Evolutionary conservation across 1,140 invertebrate species (phyloP), one percentile per base, ranked within the genome.

Genomic region (Forficula auricularia): DNA sequence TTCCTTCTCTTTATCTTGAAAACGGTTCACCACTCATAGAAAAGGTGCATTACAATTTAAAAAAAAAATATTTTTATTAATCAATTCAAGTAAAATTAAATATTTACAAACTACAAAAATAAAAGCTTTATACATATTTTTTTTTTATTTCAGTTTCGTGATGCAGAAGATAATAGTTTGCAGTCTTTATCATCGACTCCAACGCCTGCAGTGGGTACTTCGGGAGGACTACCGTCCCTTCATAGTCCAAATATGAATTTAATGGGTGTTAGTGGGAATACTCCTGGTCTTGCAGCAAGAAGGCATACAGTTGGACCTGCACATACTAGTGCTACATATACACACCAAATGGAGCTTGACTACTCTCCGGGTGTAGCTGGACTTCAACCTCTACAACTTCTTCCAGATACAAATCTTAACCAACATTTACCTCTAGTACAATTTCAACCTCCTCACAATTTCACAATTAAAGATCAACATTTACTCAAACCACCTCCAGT

Each of bases 251-350:
- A 10, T 10, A 27, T 27, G 4, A 27, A 4, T 6, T 27, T 27
- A 10, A 27, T 27, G 22, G 22, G 22, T 6, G 22, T 27, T 27
- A 27, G 4, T 10, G 22, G 22, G 22, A 15, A 18, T 18, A 14
- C 13, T 15, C 35, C 35, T 6, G 16, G 35, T 6, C 35, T 66
- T 2, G 66, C 71, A 1, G 76, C 81, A 36, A 65, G 89, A 42
- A 68, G 89, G 38, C 89, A 95, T 57, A 95, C 90, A 0, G 87
- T 95, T 12, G 88, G 90, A 3, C 88, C 89, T 6, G 86, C 86
- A 4, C 84, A 91, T 65, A 74, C 81, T 36, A 27, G 22, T 27
- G 22, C 22, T 27, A 10, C 22, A 10, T 27, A 27, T 27, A 4
- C 22, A 6, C 22, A 27, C 22, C 22, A 27, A 27, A 27, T 27